Evolutionary conservation across 1,140 invertebrate species (phyloP).

Genomic region (Heliothis subflexa): DNA sequence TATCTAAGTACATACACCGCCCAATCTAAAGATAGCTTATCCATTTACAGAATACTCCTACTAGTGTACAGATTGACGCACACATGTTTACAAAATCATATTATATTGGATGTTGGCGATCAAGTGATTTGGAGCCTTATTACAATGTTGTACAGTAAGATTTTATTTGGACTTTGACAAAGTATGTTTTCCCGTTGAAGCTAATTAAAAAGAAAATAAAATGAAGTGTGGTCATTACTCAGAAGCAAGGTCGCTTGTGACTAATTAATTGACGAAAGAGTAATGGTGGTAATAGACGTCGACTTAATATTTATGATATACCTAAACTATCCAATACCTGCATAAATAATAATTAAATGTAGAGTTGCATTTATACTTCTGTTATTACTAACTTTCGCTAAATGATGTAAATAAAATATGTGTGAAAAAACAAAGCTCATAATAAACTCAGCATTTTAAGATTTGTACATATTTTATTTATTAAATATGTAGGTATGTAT

Average conservation of each 20-base stretch:
- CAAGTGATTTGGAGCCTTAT: slow-evolving; percentile 30
- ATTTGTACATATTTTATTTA: too few species aligned
- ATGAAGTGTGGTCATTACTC: slow-evolving; percentile 62
- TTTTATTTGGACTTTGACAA: slow-evolving; percentile 13
- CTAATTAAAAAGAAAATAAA: slow-evolving; percentile 71
- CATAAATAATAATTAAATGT: background rate
- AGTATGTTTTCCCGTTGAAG: slow-evolving; percentile 53
- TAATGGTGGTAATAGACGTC: slow-evolving; percentile 57
- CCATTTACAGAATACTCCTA: slow-evolving; percentile 50
- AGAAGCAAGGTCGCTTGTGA: slow-evolving; percentile 62
- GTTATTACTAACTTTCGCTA: too few species aligned
- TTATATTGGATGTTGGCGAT: slow-evolving; percentile 1
- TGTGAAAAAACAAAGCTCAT: too few species aligned
- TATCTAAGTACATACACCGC: slow-evolving; percentile 46
- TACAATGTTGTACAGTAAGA: slow-evolving; percentile 2
- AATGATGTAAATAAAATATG: too few species aligned
- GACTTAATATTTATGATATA: slow-evolving; percentile 50
- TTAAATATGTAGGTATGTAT: too few species aligned
- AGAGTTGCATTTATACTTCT: background rate
- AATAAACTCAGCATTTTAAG: too few species aligned
- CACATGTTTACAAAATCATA: slow-evolving; percentile 40
- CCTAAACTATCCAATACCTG: slow-evolving; percentile 3
- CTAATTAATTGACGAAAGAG: slow-evolving; percentile 71
- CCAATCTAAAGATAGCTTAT: slow-evolving; percentile 54
- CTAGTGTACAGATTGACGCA: slow-evolving; percentile 35